A percentile compares a stretch with the other conserved stretches of the same genome.
phyloP scores from a whole-genome alignment of 2,797 vertebrate genomes.

The Sebastes umbrosus region DNA sequence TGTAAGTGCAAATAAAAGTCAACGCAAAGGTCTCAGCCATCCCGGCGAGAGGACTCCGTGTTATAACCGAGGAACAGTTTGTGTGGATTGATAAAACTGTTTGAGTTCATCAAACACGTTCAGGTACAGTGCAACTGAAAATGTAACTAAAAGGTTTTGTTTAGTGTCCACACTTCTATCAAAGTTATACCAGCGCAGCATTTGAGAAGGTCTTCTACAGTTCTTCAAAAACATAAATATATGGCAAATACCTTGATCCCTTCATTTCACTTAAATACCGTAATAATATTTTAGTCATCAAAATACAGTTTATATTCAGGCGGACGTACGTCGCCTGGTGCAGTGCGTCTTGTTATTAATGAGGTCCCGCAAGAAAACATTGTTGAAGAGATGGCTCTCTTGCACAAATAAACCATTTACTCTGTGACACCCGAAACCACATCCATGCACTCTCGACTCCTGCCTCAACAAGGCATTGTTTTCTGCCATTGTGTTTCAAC shows the following conservation, averaged over 20 bases:
- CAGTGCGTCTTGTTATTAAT: constrained; percentile 25
- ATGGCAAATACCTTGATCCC: constrained; percentile 73
- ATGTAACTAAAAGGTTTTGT: not conserved
- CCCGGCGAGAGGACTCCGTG: not conserved
- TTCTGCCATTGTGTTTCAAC: not conserved
- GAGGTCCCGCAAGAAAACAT: constrained; percentile 56
- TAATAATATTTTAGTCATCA: constrained; percentile 37
- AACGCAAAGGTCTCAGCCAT: not conserved
- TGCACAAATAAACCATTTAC: constrained; percentile 5
- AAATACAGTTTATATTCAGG: constrained; percentile 44
- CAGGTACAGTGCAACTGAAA: not conserved
- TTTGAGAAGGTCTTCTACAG: constrained; percentile 50
- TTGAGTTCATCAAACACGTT: constrained; percentile 1
- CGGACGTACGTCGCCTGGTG: not conserved
- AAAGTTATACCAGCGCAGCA: not conserved
- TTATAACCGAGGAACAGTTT: not conserved
- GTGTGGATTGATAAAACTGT: not conserved
- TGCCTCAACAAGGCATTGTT: not conserved
- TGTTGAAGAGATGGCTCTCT: constrained; percentile 1
- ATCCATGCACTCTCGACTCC: constrained; percentile 1
- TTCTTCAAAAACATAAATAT: constrained; percentile 53
- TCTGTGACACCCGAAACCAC: constrained; percentile 5
- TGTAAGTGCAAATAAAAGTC: constrained; percentile 23
- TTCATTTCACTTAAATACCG: constrained; percentile 63
- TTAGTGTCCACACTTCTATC: not conserved